Evolutionary conservation across 2,888 invertebrate genomes (phyloP).

Genomic region (Autographa pulchrina): DNA sequence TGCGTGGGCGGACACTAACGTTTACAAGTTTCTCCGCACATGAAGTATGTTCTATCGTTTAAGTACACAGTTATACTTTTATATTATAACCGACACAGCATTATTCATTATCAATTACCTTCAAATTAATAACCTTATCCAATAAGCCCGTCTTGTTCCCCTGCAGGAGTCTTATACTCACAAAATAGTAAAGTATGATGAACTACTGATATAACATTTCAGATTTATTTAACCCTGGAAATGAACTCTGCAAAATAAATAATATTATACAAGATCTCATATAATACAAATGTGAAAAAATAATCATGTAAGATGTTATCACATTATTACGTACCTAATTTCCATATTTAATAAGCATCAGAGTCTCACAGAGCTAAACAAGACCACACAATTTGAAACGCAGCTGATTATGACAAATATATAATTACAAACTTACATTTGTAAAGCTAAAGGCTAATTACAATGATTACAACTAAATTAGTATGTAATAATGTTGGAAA

Average conservation of each 20-base stretch:
- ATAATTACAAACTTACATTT: neutral
- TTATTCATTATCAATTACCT: slow-evolving; percentile 7
- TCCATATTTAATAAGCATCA: slow-evolving; percentile 1
- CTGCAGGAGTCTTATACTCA: too few species aligned
- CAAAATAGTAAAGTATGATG: neutral
- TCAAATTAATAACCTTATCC: neutral
- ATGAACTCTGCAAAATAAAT: slow-evolving; percentile 20
- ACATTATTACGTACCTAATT: neutral
- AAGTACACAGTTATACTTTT: slow-evolving; percentile 26
- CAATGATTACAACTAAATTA: neutral
- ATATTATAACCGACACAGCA: neutral
- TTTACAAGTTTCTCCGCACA: slow-evolving; percentile 13
- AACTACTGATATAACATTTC: slow-evolving; percentile 3
- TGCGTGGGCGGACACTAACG: slow-evolving; percentile 45
- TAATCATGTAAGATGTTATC: slow-evolving; percentile 1
- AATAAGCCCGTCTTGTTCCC: too few species aligned
- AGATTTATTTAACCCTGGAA: slow-evolving; percentile 24
- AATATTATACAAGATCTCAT: neutral
- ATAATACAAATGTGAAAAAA: neutral
- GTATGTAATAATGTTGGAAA: neutral
- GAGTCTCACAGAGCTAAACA: neutral
- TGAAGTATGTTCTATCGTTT: slow-evolving; percentile 5
- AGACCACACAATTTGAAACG: neutral
- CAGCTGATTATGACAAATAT: slow-evolving; percentile 12
- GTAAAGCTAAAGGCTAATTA: neutral